Evolutionary conservation across 2,113 vertebrate species (phyloP).

Genomic region (Macquaria ambigua): DNA sequence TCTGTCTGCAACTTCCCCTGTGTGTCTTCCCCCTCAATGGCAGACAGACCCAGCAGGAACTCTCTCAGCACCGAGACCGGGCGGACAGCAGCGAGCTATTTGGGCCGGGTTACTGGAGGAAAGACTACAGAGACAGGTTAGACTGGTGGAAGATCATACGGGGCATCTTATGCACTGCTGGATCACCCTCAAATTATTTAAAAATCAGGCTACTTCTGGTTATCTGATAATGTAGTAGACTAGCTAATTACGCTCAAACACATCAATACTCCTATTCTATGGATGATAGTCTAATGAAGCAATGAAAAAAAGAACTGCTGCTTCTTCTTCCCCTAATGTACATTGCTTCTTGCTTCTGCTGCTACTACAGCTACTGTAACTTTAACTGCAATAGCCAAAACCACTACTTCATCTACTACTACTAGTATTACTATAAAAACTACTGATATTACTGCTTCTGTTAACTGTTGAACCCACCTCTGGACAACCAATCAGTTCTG

Average conservation of each 20-base stretch:
- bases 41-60: slow-evolving; percentile 1
- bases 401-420: neutral
- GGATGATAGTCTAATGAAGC: too few species aligned
- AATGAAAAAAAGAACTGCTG: too few species aligned
- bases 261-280: too few species aligned
- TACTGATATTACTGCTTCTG: neutral
- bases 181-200: neutral
- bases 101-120: neutral
- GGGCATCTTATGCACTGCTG: neutral
- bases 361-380: neutral
- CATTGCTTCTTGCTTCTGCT: neutral
- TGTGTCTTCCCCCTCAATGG: slow-evolving; percentile 11
- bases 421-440: neutral
- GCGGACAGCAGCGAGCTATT: slow-evolving; percentile 17
- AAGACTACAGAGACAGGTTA: slow-evolving; percentile 20
- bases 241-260: neutral
- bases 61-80: neutral
- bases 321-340: too few species aligned
- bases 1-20: slow-evolving; percentile 21
- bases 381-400: neutral
- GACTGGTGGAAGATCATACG: slow-evolving; percentile 7
- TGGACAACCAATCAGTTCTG: neutral
- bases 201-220: neutral
- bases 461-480: neutral
- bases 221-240: neutral